Evolutionary conservation across 2,888 invertebrate species (phyloP).

Genomic region (Microctonus aethiopoides): DNA sequence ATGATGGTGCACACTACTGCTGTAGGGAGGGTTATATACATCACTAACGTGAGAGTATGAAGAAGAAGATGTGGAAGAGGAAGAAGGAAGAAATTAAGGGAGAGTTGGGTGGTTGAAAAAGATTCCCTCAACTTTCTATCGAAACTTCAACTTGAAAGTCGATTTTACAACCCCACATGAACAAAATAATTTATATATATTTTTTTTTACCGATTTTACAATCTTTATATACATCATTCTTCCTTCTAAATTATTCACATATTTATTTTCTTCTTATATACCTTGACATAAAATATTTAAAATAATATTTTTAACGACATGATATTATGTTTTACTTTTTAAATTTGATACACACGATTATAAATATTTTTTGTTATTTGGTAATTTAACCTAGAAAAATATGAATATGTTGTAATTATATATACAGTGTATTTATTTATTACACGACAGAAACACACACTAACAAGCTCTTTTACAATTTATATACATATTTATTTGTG

Average conservation of each 20-base stretch:
- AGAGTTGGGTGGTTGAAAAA: constrained; percentile 58
- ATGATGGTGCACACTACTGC: background rate
- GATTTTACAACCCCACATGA: background rate
- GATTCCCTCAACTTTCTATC: constrained; percentile 49
- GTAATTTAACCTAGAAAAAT: constrained; percentile 57
- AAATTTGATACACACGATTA: background rate
- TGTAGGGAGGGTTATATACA: background rate
- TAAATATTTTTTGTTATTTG: constrained; percentile 54
- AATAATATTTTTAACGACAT: background rate
- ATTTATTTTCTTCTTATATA: background rate
- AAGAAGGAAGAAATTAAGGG: constrained; percentile 37
- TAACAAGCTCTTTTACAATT: constrained; percentile 14
- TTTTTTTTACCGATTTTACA: background rate
- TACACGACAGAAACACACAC: constrained; percentile 1
- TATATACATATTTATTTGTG: background rate
- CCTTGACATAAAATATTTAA: background rate
- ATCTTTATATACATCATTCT: too few relatives aligned
- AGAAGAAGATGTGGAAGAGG: background rate
- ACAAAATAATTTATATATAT: constrained; percentile 15
- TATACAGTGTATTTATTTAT: background rate
- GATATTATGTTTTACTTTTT: background rate
- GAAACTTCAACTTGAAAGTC: constrained; percentile 16
- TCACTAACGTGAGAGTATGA: background rate
- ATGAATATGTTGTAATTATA: background rate
- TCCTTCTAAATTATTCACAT: too few relatives aligned